Conservation (phyloP, 1,140 invertebrate species). For the Dermatophagoides farinae region DNA sequence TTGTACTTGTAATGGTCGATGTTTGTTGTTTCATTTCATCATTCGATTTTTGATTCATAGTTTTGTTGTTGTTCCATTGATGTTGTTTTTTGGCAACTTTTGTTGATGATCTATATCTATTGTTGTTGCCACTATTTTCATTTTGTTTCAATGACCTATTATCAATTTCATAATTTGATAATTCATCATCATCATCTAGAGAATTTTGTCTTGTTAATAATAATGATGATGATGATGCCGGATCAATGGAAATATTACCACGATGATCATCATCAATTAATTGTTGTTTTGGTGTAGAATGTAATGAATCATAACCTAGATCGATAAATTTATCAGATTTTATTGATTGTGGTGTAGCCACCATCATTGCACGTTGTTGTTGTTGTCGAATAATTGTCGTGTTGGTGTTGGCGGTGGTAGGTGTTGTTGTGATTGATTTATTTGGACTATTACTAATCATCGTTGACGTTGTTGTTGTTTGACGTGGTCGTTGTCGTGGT, state of each 20-base stretch:
- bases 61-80: neutral
- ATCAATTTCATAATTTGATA: neutral
- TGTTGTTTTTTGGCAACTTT: no score
- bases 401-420: neutral
- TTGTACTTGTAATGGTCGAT: neutral
- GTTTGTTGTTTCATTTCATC: neutral
- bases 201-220: neutral
- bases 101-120: no score
- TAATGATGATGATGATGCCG: neutral
- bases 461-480: no score
- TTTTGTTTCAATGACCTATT: no score
- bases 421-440: no score
- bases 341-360: no score
- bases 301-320: conserved; percentile 14
- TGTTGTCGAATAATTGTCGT: no score
- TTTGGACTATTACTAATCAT: no score
- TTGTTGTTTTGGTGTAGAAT: conserved; percentile 11
- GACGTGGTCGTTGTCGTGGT: no score
- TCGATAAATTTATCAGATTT: neutral
- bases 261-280: neutral
- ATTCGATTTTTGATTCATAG: neutral
- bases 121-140: no score
- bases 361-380: no score
- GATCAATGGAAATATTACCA: no score
- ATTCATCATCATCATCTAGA: neutral